Evolutionary conservation across 2,797 vertebrate species (phyloP), one percentile per base, ranked within the genome.

Genomic region (Gobionotothen gibberifrons): DNA sequence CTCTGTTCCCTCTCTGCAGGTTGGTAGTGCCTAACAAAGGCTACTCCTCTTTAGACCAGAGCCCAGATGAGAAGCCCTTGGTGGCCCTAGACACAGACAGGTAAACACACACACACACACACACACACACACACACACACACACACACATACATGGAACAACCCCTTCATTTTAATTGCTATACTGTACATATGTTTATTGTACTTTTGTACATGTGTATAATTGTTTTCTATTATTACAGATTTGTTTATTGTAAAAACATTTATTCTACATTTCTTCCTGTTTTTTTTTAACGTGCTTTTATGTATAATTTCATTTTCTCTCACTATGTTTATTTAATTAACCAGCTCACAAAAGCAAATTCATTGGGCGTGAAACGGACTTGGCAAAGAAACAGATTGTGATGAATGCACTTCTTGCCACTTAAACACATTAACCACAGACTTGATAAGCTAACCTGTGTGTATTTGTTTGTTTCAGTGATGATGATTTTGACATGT

Each of bases 11-110:
- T 65, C 36, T 43, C 6, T 48, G 46, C 90, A 99, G 98, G 93
- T 93, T 98, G 84, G 97, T 98, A 56, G 96, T 98, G 82, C 97
- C 97, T 56, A 99, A 98, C 89, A 99, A 99, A 94, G 97, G 97
- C 69, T 99, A 99, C 87, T 98, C 97, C 0, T 99, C 97, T 0
- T 94, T 99, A 95, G 97, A 98, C 83, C 97, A 98, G 94, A 98
- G 97, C 82, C 97, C 97, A 3, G 97, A 99, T 81, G 97, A 99
- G 89, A 99, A 99, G 87, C 97, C 97, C 8, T 90, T 99, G 90
- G 97, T 99, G 87, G 97, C 97, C 72, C 93, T 99, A 90, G 97
- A 99, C 90, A 98, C 97, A 12, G 97, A 99, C 96, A 99, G 97
- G 97, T 98, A 85, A 85, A 42, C 29, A 62, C 16, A 54, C 46